Base-by-base conservation (phyloP, 1,140 invertebrate species). In the Probaryconus sp. region DNA sequence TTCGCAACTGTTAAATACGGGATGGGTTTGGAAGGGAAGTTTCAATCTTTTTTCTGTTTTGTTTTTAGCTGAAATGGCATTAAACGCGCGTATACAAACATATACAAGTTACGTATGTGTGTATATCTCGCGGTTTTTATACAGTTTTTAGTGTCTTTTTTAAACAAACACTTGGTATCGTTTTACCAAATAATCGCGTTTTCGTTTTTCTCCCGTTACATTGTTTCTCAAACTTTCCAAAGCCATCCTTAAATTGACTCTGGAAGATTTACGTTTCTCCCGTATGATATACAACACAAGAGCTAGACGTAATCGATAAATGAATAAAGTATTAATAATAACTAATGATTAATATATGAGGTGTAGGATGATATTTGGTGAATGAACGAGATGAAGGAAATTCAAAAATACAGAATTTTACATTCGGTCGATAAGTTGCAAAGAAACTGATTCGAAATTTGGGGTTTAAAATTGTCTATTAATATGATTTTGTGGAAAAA, bases 261-360 rank as follows among this genome's bases (percentile, higher is more conserved):
- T 50, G 50, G 50, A 40, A 21, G 24, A 58, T 67, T 74, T 75
- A 45, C 64, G 73, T 78, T 79, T 80, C 69, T 79, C 76, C 68
- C 67, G 68, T 76, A 79, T 75, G 65, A 81, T 81, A 74, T 81
- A 77, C 77, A 82, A 79, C 77, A 78, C 76, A 78, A 67, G 76
- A 79, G 67, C 78, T 83, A 83, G 79, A 80, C 56, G 68, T 83
- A 82, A 78, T 73, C 60, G 47, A 77, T 80, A 80, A 81, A 71
- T 63, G 65, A 79, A 78, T 80, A 81, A 81, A 71, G 80, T 81
- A 81, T 82, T 79, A 79, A 78, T 77, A 78, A 64, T 77, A 77
- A 82, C 53, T 76, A 70, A 73, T 73, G 47, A 78, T 73, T 64
- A 77, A 73, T 78, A 70, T 76, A 75, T 33, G 69, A 79, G 69